phyloP scores from a whole-genome alignment of 2,888 invertebrate genomes.

The Fragum fragum region DNA sequence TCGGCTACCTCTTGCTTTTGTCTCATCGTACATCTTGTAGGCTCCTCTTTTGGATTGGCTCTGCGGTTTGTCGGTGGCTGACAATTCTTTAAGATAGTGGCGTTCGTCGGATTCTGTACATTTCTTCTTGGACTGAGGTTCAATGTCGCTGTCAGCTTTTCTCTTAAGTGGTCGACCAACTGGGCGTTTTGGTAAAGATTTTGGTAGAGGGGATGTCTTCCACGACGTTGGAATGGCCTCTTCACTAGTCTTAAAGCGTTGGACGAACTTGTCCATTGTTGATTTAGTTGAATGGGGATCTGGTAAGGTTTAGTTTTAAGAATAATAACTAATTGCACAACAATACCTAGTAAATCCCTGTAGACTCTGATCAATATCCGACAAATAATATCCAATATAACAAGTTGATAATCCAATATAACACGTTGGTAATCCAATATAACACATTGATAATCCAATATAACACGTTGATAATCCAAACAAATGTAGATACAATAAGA shows the following conservation, averaged over 20 bases:
- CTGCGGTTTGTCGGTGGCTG: neutral
- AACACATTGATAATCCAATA: too few species aligned
- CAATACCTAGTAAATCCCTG: too few species aligned
- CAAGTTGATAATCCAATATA: too few species aligned
- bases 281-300: too few species aligned
- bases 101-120: neutral
- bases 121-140: neutral
- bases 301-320: too few species aligned
- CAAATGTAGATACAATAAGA: too few species aligned
- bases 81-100: neutral
- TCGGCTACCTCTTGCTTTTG: neutral
- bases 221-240: conserved; percentile 26
- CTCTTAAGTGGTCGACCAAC: conserved; percentile 15
- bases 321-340: too few species aligned
- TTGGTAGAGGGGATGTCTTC: conserved; percentile 33
- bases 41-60: neutral
- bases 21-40: conserved; percentile 11
- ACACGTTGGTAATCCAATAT: too few species aligned
- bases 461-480: too few species aligned
- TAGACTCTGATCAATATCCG: too few species aligned
- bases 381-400: too few species aligned
- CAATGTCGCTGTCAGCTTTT: neutral
- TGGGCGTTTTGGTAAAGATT: conserved; percentile 28
- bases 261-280: conserved; percentile 22
- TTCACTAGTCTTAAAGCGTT: neutral